These are phyloP conservation scores for Melanerpes aurifrons DNA, from an alignment of 2,113 vertebrate species.

Conservation along the genomic window DNA sequence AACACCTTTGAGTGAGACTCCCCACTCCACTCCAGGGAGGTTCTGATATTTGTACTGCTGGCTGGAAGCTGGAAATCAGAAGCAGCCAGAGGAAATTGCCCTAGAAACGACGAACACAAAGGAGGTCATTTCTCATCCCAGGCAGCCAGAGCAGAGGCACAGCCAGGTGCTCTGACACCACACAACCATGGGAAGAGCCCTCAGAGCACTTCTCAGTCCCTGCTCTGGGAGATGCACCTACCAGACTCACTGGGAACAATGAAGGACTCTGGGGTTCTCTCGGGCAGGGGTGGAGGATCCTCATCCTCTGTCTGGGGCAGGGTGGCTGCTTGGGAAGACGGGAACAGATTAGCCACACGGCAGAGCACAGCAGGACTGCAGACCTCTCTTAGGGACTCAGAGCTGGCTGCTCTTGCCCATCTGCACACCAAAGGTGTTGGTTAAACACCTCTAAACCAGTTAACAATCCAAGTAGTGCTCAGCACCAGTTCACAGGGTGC, in stretches of 20 bases:
- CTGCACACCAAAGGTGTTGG: fast-evolving
- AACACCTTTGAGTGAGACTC: constrained; percentile 23
- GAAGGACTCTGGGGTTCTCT: constrained; percentile 92
- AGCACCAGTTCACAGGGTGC: not conserved
- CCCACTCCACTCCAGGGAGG: constrained; percentile 82
- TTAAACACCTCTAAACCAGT: not conserved
- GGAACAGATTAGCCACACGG: not conserved
- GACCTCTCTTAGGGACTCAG: not conserved
- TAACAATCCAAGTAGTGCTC: not conserved
- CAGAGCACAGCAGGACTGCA: not conserved
- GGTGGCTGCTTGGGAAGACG: constrained; percentile 36
- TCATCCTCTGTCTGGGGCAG: constrained; percentile 72
- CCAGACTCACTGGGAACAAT: constrained; percentile 78
- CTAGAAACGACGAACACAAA: constrained; percentile 26
- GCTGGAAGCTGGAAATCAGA: constrained; percentile 27
- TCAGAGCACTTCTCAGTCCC: not conserved
- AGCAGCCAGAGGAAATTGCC: constrained; percentile 9
- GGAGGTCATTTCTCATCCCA: not conserved
- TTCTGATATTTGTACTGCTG: constrained; percentile 57
- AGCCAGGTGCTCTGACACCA: fast-evolving
- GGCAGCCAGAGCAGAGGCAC: not conserved
- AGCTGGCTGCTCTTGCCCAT: not conserved
- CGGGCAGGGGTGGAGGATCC: constrained; percentile 87
- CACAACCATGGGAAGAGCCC: not conserved
- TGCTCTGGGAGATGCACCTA: constrained; percentile 36